Base-by-base conservation (phyloP, 2,113 vertebrate genomes). In the Halichoerus grypus region DNA sequence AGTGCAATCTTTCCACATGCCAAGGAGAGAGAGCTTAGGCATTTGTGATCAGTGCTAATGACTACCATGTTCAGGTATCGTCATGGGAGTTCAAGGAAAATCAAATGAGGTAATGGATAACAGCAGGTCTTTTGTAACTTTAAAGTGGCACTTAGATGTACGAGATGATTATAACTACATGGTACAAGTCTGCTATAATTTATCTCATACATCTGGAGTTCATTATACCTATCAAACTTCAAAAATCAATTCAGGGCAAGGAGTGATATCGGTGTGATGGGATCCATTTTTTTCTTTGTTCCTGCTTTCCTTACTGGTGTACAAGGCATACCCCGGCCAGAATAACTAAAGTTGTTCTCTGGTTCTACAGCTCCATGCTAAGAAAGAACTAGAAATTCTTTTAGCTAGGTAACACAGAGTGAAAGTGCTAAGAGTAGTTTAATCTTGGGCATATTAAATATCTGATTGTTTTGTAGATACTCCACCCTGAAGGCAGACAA, bases 301-400 rank as follows among this genome's bases (percentile, higher is more conserved):
- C 11, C 11, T 22, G 33, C 14, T 93, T 96, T 88, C 33, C 16
- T 83, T 67, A 28, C 65, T 72, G n/a, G 5, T n/a, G 0, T 42
- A 39, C 24, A 82, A 79, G 83, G 10, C n/a, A 61, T 49, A n/a
- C n/a, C 31, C 65, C 71, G 26, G 26, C 24, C 49, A 93, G 42
- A 91, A 93, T 51, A 94, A 87, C 9, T n/a, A 16, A 84, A 88
- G 55, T 33, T 93, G 16, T 85, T 85, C 24, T 79, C 36, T 65
- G 14, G 7, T 83, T 28, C 22, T 80, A 8, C 1, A 92, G 61
- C 24, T 90, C 26, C 9, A 83, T 72, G n/a, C 21, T 86, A 21
- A 77, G 42, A 88, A 93, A 63, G 18, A 82, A 95, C 13, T 51
- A 86, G 80, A 83, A 36, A 72, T 93, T 95, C 10, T 97, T 67